A percentile compares a stretch with the other conserved stretches of the same genome.
Conservation (phyloP, 2,888 invertebrate species). For the Priocnemis perturbator region DNA sequence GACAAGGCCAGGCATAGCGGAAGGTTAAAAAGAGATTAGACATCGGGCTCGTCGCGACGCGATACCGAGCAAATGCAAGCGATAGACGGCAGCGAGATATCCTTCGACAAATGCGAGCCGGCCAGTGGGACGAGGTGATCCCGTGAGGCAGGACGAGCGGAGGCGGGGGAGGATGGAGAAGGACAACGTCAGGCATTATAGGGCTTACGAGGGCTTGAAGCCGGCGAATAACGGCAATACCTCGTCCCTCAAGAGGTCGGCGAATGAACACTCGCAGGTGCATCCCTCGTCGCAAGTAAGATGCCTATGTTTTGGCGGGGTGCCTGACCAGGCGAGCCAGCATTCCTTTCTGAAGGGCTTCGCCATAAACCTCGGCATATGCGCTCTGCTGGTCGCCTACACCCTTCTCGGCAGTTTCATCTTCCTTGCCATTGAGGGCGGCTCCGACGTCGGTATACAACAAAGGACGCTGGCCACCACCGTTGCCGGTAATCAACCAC, state of each 20-base stretch:
- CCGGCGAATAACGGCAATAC: conserved; percentile 73
- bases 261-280: conserved; percentile 54
- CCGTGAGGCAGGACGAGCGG: conserved; percentile 20
- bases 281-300: conserved; percentile 66
- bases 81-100: conserved; percentile 3
- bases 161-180: conserved; percentile 66
- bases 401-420: conserved; percentile 87
- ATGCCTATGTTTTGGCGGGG: conserved; percentile 72
- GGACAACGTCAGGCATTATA: conserved; percentile 68
- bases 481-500: conserved; percentile 62
- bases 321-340: conserved; percentile 72
- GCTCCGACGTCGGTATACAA: conserved; percentile 77
- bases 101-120: conserved; percentile 17
- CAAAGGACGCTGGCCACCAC: conserved; percentile 79
- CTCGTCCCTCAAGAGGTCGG: conserved; percentile 68
- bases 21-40: conserved; percentile 16
- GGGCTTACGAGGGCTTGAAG: conserved; percentile 74
- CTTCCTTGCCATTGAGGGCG: conserved; percentile 90
- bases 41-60: not conserved
- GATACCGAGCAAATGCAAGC: conserved; percentile 16
- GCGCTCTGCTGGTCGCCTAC: conserved; percentile 87
- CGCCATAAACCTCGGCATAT: conserved; percentile 89
- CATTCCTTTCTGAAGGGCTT: conserved; percentile 83
- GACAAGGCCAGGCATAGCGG: conserved; percentile 8
- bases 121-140: conserved; percentile 33